Base-by-base conservation (phyloP, 1,140 invertebrate genomes). In the Drosophila baimaii region DNA sequence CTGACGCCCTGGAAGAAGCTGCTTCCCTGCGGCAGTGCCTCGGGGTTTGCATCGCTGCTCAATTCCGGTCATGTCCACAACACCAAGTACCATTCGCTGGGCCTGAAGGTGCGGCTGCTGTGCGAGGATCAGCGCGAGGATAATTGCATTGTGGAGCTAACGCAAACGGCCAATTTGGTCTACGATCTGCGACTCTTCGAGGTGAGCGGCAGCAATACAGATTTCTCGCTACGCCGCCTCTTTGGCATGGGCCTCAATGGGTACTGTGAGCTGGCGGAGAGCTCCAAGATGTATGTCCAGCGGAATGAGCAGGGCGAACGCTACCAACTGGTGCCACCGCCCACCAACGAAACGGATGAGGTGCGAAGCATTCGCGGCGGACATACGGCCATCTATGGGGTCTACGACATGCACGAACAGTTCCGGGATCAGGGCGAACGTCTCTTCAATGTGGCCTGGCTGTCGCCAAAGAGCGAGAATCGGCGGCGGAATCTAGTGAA, bases 1-100 rank as follows among this genome's bases (percentile, higher is more conserved):
- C 93, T 99, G 76, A 99, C 98, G 31, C 98, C 98, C 5, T 99
- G 98, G 96, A 98, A 98, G 90, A 99, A 99, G 92, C 93, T 99
- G 2, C 91, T 99, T 33, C 98, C 98, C 3, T 99, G 98, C 93
- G 95, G 96, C 90, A 95, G 96, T 41, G 96, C 95, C 92, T 94
- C 95, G 92, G 98, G 98, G 23, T 93, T 99, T 66, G 95, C 97
- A 23, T 95, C 96, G 2, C 92, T 99, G 25, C 93, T 99, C n/a
- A 98, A 98, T 92, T 97, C 98, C 13, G 96, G 96, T 52, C 95
- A 96, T 82, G 95, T 99, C 55, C 97, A 99, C 90, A 98, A 98
- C 90, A 97, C 97, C 17, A 96, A 97, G 90, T 99, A 98, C 92
- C 97, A 99, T 93, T 98, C 98, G 0, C 93, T 98, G 46, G 96